Base-by-base conservation (phyloP, 2,113 vertebrate species). In the Ctenodactylus gundi region DNA sequence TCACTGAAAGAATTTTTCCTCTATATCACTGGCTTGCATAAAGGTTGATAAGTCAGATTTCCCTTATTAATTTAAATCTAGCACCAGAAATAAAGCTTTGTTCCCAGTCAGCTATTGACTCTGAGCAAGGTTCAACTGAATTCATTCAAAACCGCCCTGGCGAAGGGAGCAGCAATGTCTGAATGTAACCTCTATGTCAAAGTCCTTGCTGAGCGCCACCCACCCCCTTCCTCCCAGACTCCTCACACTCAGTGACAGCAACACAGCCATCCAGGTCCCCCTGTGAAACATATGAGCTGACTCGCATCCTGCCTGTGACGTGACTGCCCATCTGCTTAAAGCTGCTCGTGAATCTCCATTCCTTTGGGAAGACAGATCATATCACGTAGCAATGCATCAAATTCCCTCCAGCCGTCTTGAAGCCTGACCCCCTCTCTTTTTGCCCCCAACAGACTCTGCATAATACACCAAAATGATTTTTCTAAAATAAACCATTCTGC, bases 1-100 rank as follows among this genome's bases (percentile, higher is more conserved):
- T 31, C 77, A 65, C 95, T 96, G 49, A 97, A 51, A 96, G 88
- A 92, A 91, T 93, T 83, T 97, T 94, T 95, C 73, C 88, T 90
- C 86, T 75, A 39, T 67, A 91, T 95, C 77, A 93, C 13, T 44
- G 89, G 31, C 83, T 95, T 94, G 84, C 89, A 70, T 44, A 44
- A 72, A 75, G 90, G 86, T 70, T 64, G 86, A 94, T 95, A 94
- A 95, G 83, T 94, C 88, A 92, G 70, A 67, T 94, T 95, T 82
- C 86, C 60, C 90, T 70, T 65, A 20, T 86, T 88, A 68, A 90
- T 88, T 93, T 93, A 95, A 97, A 83, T 82, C 62, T 58, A 95
- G 85, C 65, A 85, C 65, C 34, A 31, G 94, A 97, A 97, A 94
- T 90, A 90, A 90, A 90, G 58, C 46, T 82, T 88, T 95, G 67